These are phyloP conservation scores for Australoheros scitulus DNA, from an alignment of 2,113 vertebrate species.

Conservation along the genomic window DNA sequence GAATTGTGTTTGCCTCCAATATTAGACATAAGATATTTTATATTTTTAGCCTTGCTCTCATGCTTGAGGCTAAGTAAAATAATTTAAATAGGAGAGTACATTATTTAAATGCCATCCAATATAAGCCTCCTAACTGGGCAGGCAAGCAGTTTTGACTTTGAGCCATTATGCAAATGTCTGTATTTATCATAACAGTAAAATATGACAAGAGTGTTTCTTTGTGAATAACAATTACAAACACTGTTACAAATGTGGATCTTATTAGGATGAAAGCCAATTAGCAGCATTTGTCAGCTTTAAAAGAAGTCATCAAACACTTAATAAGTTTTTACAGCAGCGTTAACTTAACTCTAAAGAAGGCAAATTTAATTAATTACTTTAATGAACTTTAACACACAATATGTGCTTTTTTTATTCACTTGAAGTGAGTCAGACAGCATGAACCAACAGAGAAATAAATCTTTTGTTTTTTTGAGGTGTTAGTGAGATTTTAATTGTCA, in stretches of 20 bases:
- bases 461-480: not conserved
- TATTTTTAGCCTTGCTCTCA: constrained; percentile 32
- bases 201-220: constrained; percentile 41
- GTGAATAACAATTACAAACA: constrained; percentile 55
- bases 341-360: not conserved
- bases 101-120: constrained; percentile 61
- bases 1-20: constrained; percentile 39
- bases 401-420: not conserved
- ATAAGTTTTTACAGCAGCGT: not conserved
- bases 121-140: constrained; percentile 45
- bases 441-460: not conserved
- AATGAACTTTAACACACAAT: not conserved
- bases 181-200: constrained; percentile 51
- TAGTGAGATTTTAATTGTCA: not conserved
- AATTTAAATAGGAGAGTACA: constrained; percentile 50
- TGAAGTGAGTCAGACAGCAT: not conserved
- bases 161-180: constrained; percentile 56
- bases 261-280: constrained; percentile 59
- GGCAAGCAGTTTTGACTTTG: constrained; percentile 51
- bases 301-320: constrained; percentile 13
- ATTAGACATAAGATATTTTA: constrained; percentile 32
- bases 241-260: constrained; percentile 38
- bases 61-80: constrained; percentile 44
- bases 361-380: not conserved
- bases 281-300: constrained; percentile 36